Conservation (phyloP, 2,113 vertebrate genomes). For the Ploceus nigricollis region DNA sequence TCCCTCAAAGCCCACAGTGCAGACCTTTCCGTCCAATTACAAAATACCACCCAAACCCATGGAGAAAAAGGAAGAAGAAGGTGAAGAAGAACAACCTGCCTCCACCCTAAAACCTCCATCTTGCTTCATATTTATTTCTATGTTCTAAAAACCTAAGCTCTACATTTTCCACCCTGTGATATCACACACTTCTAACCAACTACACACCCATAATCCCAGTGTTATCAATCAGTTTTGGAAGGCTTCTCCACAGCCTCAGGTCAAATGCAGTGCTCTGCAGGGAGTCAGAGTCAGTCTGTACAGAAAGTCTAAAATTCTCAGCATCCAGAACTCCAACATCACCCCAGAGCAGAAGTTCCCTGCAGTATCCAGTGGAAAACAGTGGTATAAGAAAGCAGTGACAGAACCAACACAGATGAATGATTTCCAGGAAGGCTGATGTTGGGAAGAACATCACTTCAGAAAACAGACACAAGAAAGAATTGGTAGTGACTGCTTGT, state of each 20-base stretch:
- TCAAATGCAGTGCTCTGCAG: background rate
- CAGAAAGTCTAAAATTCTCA: background rate
- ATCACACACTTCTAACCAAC: background rate
- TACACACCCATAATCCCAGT: background rate
- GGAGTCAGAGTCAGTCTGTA: background rate
- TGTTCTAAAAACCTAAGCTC: background rate
- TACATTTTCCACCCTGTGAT: background rate
- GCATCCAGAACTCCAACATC: background rate
- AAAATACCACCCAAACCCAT: background rate
- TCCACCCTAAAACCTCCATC: background rate
- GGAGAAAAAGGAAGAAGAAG: background rate
- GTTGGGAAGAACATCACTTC: background rate
- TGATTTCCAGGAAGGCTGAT: background rate
- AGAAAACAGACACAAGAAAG: background rate
- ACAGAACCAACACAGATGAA: background rate
- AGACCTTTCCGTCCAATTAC: background rate
- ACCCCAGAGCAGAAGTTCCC: background rate
- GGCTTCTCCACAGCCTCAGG: background rate
- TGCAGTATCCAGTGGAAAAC: background rate
- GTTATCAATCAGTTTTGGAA: background rate
- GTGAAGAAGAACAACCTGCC: background rate
- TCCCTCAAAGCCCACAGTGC: accelerated
- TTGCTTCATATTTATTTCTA: background rate
- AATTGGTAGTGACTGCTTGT: background rate
- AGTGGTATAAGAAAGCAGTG: background rate